Conservation (phyloP, 2,888 invertebrate species). For the Salpingus planirostris region DNA sequence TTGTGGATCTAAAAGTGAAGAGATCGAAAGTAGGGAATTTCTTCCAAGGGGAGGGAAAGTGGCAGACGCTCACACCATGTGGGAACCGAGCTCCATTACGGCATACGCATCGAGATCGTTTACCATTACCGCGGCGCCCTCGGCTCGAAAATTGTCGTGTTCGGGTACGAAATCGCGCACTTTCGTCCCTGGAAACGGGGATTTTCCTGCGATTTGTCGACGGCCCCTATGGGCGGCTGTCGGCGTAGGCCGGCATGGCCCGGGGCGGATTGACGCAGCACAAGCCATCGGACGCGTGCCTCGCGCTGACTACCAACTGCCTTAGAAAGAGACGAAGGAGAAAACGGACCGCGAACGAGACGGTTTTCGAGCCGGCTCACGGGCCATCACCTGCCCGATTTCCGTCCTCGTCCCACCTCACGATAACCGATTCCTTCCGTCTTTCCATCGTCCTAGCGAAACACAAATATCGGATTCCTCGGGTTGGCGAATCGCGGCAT, state of each 20-base stretch:
- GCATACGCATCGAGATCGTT: no score
- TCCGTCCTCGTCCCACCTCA: constrained; percentile 9
- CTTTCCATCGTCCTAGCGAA: constrained; percentile 14
- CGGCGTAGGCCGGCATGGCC: no score
- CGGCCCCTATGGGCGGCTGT: no score
- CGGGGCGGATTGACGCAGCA: constrained; percentile 24
- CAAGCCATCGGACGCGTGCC: constrained; percentile 35
- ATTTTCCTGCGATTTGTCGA: no score
- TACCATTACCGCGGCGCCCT: no score
- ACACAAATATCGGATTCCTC: constrained; percentile 27
- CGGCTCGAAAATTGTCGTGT: no score
- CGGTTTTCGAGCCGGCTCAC: constrained; percentile 10
- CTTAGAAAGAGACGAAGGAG: constrained; percentile 34
- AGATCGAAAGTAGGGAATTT: constrained; percentile 16
- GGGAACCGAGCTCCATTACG: constrained; percentile 19
- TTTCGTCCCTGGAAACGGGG: no score
- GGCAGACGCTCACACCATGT: constrained; percentile 20
- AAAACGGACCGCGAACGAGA: constrained; percentile 22
- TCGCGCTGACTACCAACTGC: constrained; percentile 30
- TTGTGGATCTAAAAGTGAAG: constrained; percentile 7
- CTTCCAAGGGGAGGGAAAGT: constrained; percentile 10
- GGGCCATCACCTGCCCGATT: constrained; percentile 13
- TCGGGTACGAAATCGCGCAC: no score
- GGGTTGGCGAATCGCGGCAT: constrained; percentile 30
- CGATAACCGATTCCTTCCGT: constrained; percentile 2